Evolutionary conservation across 2,888 invertebrate species (phyloP).

Genomic region (Sialis fuliginosa): DNA sequence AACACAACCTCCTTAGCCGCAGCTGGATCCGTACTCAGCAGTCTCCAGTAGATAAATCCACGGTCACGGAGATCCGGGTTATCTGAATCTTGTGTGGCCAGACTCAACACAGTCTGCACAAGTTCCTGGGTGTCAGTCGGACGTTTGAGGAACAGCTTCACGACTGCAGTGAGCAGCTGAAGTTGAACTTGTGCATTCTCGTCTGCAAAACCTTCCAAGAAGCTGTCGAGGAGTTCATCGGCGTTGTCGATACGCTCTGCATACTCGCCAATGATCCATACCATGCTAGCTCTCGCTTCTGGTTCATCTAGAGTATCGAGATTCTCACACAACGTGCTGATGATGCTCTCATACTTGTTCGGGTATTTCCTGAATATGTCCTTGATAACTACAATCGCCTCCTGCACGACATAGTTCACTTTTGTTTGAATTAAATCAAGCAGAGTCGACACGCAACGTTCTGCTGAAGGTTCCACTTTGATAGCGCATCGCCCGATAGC

Average conservation of each 20-base stretch:
- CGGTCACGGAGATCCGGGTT: constrained; percentile 97
- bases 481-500: constrained; percentile 99
- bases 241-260: constrained; percentile 99
- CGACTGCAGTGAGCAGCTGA: constrained; percentile 92
- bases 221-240: constrained; percentile 92
- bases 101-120: constrained; percentile 86
- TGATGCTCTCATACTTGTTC: constrained; percentile 99
- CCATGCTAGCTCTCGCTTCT: constrained; percentile 97
- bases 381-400: constrained; percentile 98
- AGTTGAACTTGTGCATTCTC: constrained; percentile 95
- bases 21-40: constrained; percentile 95
- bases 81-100: constrained; percentile 86
- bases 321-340: constrained; percentile 97
- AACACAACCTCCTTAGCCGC: constrained; percentile 98
- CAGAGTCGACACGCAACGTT: constrained; percentile 93
- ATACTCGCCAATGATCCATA: constrained; percentile 87
- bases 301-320: constrained; percentile 97
- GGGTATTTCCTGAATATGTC: constrained; percentile 93
- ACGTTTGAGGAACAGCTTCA: constrained; percentile 93
- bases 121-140: constrained; percentile 97
- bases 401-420: constrained; percentile 99
- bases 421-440: constrained; percentile 98
- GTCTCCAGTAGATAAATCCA: constrained; percentile 98
- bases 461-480: constrained; percentile 93
- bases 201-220: constrained; percentile 94